These are phyloP conservation scores for Dryoscopus gambensis DNA, from an alignment of 2,113 vertebrate genomes.

Conservation along the genomic window DNA sequence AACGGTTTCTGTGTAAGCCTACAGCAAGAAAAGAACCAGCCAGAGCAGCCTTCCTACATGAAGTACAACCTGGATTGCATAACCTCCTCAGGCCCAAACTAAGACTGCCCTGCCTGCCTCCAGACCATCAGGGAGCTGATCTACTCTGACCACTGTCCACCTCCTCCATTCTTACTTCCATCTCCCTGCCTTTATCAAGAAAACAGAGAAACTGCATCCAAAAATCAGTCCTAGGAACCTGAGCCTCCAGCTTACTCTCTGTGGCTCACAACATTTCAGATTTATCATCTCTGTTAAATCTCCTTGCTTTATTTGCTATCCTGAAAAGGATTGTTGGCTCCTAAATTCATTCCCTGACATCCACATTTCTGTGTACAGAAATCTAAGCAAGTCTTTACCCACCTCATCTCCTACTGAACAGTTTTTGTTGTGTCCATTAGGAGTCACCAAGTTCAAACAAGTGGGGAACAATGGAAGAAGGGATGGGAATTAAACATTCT, in stretches of 20 bases:
- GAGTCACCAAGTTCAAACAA: neutral
- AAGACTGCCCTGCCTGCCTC: neutral
- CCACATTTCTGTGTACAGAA: neutral
- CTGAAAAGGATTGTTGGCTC: neutral
- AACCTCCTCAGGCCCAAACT: neutral
- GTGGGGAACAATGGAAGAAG: neutral
- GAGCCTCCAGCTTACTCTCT: neutral
- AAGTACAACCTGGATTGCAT: neutral
- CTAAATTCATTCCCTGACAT: neutral
- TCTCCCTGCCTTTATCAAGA: neutral
- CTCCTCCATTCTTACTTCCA: neutral
- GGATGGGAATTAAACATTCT: neutral
- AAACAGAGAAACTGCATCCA: neutral
- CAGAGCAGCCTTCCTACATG: neutral
- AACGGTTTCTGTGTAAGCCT: neutral
- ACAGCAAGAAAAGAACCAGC: neutral
- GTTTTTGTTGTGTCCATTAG: neutral
- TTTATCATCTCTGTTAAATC: neutral
- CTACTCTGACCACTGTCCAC: neutral
- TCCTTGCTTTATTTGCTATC: neutral
- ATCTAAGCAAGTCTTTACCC: neutral
- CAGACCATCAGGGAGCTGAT: neutral
- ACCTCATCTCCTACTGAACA: neutral
- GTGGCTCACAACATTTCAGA: neutral
- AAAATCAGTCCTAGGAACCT: neutral